Conservation (phyloP, 2,113 vertebrate species). For the Rhinoptilus africanus region DNA sequence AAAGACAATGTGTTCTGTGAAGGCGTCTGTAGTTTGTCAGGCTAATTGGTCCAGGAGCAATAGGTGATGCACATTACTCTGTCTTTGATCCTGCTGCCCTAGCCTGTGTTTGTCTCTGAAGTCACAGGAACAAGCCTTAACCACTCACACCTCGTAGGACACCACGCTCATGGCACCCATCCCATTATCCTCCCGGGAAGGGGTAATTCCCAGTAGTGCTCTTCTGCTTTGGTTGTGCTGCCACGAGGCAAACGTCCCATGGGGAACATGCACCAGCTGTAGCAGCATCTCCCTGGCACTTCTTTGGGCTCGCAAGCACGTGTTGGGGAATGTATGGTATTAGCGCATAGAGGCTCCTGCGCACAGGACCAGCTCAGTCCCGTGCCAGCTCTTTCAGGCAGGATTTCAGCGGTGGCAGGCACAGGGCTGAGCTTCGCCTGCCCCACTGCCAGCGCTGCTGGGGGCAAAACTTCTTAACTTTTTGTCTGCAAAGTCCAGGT, state of each 20-base stretch:
- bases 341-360: neutral
- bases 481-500: neutral
- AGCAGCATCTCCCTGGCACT: neutral
- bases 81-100: neutral
- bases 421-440: neutral
- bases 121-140: neutral
- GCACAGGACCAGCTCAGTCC: neutral
- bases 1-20: slow-evolving; percentile 8
- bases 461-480: neutral
- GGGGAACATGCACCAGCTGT: neutral
- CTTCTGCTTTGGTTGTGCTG: neutral
- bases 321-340: fast-evolving
- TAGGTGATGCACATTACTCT: neutral
- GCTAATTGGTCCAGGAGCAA: slow-evolving; percentile 1
- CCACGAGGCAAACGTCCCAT: fast-evolving
- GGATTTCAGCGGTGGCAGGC: neutral
- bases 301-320: neutral
- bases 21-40: slow-evolving; percentile 33
- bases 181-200: neutral
- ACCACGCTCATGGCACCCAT: fast-evolving
- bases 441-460: neutral
- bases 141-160: neutral
- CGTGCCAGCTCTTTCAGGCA: neutral
- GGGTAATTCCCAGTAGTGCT: neutral
- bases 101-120: neutral